Evolutionary conservation across 1,140 invertebrate genomes (phyloP).

Genomic region (Lutraria rhynchaena): DNA sequence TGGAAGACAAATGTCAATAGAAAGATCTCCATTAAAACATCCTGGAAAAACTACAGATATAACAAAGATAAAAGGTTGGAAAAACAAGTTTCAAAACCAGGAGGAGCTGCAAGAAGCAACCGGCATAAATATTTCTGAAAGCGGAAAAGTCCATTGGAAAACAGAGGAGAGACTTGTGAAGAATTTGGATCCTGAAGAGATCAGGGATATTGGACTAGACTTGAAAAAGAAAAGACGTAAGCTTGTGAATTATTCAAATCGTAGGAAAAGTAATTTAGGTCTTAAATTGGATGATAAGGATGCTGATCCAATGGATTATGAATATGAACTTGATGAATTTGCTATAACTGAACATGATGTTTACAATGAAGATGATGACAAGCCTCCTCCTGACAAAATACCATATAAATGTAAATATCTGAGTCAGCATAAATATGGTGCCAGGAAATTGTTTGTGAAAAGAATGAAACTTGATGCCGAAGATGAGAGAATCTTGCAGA

Average conservation of each 20-base stretch:
- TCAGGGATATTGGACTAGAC: slow-evolving; percentile 71
- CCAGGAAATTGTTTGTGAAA: slow-evolving; percentile 63
- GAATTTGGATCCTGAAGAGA: slow-evolving; percentile 68
- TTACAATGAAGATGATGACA: slow-evolving; percentile 54
- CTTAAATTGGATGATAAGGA: slow-evolving; percentile 55
- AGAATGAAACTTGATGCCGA: slow-evolving; percentile 63
- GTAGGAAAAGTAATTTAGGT: slow-evolving; percentile 41
- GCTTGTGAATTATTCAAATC: slow-evolving; percentile 61
- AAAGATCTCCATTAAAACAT: slow-evolving; percentile 28
- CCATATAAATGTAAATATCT: slow-evolving; percentile 43
- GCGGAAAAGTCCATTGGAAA: slow-evolving; percentile 73
- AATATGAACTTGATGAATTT: slow-evolving; percentile 38
- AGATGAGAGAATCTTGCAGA: slow-evolving; percentile 67
- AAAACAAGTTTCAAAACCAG: slow-evolving; percentile 66
- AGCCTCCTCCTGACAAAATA: slow-evolving; percentile 42
- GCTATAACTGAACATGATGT: slow-evolving; percentile 48
- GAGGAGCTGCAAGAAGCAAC: slow-evolving; percentile 55
- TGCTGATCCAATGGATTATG: slow-evolving; percentile 35
- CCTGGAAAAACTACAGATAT: slow-evolving; percentile 74
- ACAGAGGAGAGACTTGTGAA: slow-evolving; percentile 69
- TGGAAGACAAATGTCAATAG: slow-evolving; percentile 49
- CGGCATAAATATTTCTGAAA: slow-evolving; percentile 57
- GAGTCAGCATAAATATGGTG: slow-evolving; percentile 57
- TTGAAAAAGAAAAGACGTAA: slow-evolving; percentile 71
- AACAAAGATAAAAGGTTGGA: slow-evolving; percentile 79